A percentile compares a stretch with the other conserved stretches of the same genome.
Conservation (phyloP, 2,888 invertebrate genomes). For the Coenonympha glycerion region DNA sequence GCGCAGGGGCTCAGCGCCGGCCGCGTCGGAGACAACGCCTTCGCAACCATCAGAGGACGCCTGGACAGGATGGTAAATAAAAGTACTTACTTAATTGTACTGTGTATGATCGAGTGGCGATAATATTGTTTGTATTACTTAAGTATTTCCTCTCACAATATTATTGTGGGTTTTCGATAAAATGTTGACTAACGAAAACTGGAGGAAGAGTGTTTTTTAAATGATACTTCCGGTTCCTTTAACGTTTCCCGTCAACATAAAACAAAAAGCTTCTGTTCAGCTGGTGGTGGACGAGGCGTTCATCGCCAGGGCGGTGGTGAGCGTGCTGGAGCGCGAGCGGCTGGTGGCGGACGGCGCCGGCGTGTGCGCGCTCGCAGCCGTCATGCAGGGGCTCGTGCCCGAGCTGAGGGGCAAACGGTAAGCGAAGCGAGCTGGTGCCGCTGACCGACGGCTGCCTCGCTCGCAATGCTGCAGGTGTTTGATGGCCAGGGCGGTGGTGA, state of each 20-base stretch:
- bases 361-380: conserved; percentile 84
- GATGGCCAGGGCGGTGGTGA: conserved; percentile 81
- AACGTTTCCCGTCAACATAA: no score
- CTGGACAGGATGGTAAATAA: conserved; percentile 82
- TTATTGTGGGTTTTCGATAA: no score
- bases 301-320: conserved; percentile 81
- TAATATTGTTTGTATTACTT: no score
- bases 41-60: conserved; percentile 79
- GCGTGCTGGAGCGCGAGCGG: conserved; percentile 82
- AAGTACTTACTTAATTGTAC: no score
- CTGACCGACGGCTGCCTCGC: no score
- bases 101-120: no score
- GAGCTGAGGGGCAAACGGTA: conserved; percentile 85
- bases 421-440: background rate
- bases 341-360: conserved; percentile 89
- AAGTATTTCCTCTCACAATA: no score
- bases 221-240: no score
- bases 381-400: conserved; percentile 82
- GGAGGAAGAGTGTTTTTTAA: no score
- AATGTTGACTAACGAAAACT: no score
- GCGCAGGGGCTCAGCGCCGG: conserved; percentile 86
- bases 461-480: no score
- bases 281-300: conserved; percentile 80
- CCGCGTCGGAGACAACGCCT: conserved; percentile 82
- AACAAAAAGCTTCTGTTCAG: no score